Evolutionary conservation across 2,797 vertebrate genomes (phyloP).

Genomic region (Poeciliopsis turneri): DNA sequence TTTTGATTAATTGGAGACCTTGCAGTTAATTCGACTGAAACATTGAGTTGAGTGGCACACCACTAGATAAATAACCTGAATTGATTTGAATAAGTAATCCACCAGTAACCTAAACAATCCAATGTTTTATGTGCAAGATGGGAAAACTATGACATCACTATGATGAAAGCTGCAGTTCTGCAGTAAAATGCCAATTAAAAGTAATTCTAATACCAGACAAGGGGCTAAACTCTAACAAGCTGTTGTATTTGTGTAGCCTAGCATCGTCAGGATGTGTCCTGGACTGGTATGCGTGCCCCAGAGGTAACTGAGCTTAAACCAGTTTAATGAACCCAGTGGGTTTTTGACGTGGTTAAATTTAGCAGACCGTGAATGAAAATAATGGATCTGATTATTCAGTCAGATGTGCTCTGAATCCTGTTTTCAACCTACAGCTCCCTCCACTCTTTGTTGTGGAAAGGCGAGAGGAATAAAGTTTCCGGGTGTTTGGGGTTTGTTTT

Average conservation of each 20-base stretch:
- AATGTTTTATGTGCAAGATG: no score
- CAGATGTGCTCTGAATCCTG: not conserved
- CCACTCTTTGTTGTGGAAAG: conserved; percentile 29
- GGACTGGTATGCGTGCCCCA: not conserved
- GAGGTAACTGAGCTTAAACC: not conserved
- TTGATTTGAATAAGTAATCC: no score
- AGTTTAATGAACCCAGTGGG: not conserved
- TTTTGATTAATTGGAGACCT: no score
- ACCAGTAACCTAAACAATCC: no score
- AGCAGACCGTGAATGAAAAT: not conserved
- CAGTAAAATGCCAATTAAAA: not conserved
- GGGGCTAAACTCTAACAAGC: not conserved
- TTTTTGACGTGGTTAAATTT: not conserved
- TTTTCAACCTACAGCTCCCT: not conserved
- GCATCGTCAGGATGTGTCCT: not conserved
- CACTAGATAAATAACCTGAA: no score
- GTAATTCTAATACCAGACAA: not conserved
- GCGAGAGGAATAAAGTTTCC: conserved; percentile 30
- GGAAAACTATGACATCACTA: not conserved
- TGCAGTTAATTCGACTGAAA: no score
- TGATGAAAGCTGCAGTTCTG: not conserved
- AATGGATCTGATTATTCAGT: not conserved
- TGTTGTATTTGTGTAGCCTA: not conserved
- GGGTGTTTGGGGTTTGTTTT: conserved; percentile 50
- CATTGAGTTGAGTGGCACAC: no score